A percentile compares a stretch with the other conserved stretches of the same genome.
Evolutionary conservation across 2,888 invertebrate genomes (phyloP).

Genomic region (Amorpha juglandis): DNA sequence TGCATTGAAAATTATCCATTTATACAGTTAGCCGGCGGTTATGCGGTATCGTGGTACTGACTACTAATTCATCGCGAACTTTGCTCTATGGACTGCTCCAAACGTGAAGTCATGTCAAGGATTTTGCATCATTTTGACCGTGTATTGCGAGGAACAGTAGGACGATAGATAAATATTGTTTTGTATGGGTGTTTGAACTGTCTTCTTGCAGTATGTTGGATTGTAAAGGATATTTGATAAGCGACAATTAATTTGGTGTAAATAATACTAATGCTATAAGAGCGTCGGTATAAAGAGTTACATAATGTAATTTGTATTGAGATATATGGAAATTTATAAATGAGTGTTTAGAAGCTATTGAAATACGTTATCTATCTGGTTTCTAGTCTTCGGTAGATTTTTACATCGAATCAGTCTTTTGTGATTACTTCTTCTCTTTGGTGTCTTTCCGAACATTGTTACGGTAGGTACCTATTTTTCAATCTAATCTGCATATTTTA

Average conservation of each 20-base stretch:
- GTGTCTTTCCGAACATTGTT: no score
- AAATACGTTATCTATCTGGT: no score
- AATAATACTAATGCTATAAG: background rate
- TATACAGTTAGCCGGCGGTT: slow-evolving; percentile 32
- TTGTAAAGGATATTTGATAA: background rate
- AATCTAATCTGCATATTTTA: no score
- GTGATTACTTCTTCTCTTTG: no score
- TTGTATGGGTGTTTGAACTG: background rate
- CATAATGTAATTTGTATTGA: no score
- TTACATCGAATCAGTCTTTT: no score
- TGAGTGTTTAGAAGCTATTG: no score
- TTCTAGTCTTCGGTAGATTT: no score
- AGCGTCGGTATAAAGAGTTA: no score
- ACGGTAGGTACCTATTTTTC: no score
- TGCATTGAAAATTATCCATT: slow-evolving; percentile 36
- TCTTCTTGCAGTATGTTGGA: background rate
- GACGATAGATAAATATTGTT: background rate
- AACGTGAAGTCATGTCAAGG: slow-evolving; percentile 43
- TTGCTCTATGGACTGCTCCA: slow-evolving; percentile 36
- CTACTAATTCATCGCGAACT: slow-evolving; percentile 38
- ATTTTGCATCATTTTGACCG: slow-evolving; percentile 29
- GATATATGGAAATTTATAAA: no score
- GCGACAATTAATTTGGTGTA: background rate
- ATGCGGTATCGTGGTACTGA: slow-evolving; percentile 31
- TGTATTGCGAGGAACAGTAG: slow-evolving; percentile 5